phyloP scores from a whole-genome alignment of 1,140 invertebrate species.

The Lepidurus packardi region DNA sequence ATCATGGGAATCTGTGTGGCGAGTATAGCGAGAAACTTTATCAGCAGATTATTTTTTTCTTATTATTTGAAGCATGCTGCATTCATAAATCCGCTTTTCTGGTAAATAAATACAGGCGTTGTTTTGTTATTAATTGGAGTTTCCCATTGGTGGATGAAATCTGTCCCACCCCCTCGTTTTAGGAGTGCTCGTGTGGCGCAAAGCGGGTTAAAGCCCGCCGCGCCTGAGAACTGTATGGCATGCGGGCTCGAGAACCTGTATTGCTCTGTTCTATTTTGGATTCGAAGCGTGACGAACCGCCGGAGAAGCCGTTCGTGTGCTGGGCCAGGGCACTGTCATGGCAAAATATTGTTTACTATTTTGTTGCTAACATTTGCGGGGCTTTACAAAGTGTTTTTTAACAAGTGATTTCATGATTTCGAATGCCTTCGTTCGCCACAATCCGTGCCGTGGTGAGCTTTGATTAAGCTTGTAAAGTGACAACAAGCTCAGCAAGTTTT shows the following conservation, averaged over 20 bases:
- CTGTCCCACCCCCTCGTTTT: too few species aligned
- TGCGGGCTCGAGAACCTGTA: neutral
- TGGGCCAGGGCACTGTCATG: slow-evolving; percentile 5
- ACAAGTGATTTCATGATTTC: neutral
- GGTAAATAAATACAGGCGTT: too few species aligned
- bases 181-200: neutral
- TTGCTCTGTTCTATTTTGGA: slow-evolving; percentile 19
- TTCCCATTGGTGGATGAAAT: too few species aligned
- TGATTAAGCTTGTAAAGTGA: too few species aligned
- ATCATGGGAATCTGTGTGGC: too few species aligned
- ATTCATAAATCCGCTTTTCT: too few species aligned
- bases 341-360: slow-evolving; percentile 15
- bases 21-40: too few species aligned
- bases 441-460: too few species aligned
- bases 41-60: too few species aligned
- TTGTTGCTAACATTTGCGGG: neutral
- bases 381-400: neutral
- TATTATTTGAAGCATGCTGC: too few species aligned
- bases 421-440: neutral
- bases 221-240: neutral
- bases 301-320: neutral
- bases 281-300: slow-evolving; percentile 17
- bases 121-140: too few species aligned
- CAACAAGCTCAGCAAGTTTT: too few species aligned
- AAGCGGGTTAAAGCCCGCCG: neutral